These are phyloP conservation scores for Aphelocoma californica DNA, from an alignment of 2,797 vertebrate species.

Conservation along the genomic window DNA sequence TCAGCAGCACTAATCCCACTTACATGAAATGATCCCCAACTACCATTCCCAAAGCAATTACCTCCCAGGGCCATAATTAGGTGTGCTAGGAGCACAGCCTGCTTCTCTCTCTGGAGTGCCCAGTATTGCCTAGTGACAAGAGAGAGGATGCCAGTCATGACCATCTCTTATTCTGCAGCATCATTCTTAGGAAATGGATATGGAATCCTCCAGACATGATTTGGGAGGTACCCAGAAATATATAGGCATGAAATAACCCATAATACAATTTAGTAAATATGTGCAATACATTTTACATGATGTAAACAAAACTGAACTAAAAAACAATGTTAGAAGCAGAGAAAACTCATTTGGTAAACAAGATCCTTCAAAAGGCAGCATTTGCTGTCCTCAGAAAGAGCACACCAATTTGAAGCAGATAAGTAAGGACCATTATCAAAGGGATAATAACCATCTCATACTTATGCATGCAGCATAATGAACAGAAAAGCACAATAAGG, in stretches of 20 bases:
- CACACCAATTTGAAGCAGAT: slow-evolving; percentile 68
- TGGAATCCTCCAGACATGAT: background rate
- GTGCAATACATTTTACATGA: slow-evolving; percentile 42
- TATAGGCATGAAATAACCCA: background rate
- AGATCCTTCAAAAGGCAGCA: slow-evolving; percentile 47
- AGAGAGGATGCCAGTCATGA: background rate
- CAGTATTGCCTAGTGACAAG: background rate
- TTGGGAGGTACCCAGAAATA: background rate
- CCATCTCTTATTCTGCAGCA: background rate
- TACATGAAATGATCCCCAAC: background rate
- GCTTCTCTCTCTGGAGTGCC: background rate
- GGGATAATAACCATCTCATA: slow-evolving; percentile 69
- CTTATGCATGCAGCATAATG: slow-evolving; percentile 68
- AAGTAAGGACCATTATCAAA: slow-evolving; percentile 70
- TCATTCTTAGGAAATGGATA: background rate
- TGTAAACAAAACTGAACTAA: slow-evolving; percentile 66
- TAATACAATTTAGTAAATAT: slow-evolving; percentile 39
- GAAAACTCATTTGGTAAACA: slow-evolving; percentile 62
- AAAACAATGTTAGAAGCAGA: slow-evolving; percentile 33
- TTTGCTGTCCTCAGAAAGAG: slow-evolving; percentile 48
- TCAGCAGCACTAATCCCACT: background rate
- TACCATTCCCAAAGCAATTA: background rate
- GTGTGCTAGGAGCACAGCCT: background rate
- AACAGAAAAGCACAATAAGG: slow-evolving; percentile 68
- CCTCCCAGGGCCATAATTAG: background rate